phyloP scores from a whole-genome alignment of 2,113 vertebrate species.

The Sciurus niger region DNA sequence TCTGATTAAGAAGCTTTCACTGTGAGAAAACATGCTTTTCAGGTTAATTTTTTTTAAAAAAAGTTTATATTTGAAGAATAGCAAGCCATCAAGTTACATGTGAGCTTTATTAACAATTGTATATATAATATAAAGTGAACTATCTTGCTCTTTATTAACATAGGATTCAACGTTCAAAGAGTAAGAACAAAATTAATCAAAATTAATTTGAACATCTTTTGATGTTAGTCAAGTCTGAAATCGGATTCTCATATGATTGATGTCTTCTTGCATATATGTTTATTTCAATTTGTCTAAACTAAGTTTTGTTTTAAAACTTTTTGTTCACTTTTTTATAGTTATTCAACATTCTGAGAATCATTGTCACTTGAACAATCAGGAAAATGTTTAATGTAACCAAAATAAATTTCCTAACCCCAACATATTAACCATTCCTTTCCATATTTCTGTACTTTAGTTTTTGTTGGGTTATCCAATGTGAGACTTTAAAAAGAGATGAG shows the following conservation, averaged over 20 bases:
- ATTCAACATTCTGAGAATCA: neutral
- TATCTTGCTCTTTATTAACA: neutral
- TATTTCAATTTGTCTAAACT: neutral
- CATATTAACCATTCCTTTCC: neutral
- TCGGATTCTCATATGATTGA: neutral
- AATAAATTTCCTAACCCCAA: neutral
- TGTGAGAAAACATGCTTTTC: conserved; percentile 35
- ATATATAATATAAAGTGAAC: neutral
- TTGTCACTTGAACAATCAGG: neutral
- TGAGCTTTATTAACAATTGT: conserved; percentile 3
- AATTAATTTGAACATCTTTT: conserved; percentile 35
- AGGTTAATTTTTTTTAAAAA: neutral
- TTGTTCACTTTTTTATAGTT: neutral
- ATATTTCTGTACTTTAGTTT: neutral
- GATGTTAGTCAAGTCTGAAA: neutral
- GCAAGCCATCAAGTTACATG: neutral
- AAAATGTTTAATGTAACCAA: neutral
- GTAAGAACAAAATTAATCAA: neutral
- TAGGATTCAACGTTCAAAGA: neutral
- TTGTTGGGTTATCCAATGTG: neutral
- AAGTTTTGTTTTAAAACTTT: neutral
- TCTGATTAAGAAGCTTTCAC: conserved; percentile 16
- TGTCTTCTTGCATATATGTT: neutral
- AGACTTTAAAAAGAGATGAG: neutral
- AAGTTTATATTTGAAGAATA: neutral